A percentile compares a stretch with the other conserved stretches of the same genome.
phyloP scores from a whole-genome alignment of 2,888 invertebrate species.

The Brachyptera risi region DNA sequence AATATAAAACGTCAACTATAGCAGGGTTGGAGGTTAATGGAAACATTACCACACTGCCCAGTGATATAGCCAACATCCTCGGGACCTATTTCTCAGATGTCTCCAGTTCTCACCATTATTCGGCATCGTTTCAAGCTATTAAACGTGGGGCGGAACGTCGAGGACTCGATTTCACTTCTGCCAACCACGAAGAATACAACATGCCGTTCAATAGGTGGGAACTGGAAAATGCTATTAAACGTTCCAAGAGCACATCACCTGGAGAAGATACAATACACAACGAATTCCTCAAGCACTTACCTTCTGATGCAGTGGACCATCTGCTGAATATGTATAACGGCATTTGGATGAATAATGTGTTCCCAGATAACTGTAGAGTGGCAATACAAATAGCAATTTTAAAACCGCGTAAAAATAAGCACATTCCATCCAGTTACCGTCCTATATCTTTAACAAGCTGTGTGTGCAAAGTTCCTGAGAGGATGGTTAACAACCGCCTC shows the following conservation, averaged over 20 bases:
- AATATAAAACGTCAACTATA: not conserved
- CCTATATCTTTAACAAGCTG: slow-evolving; percentile 37
- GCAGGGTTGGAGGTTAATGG: not conserved
- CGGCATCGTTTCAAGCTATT: slow-evolving; percentile 1
- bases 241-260: slow-evolving; percentile 12
- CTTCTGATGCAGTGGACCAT: not conserved
- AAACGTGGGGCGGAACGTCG: not conserved
- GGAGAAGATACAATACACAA: slow-evolving; percentile 18
- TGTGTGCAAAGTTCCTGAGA: slow-evolving; percentile 36
- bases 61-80: not conserved
- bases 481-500: slow-evolving; percentile 34
- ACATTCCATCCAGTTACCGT: slow-evolving; percentile 27
- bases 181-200: slow-evolving; percentile 11
- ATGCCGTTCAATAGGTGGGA: not conserved
- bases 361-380: slow-evolving; percentile 11
- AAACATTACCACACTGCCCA: not conserved
- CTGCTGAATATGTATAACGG: slow-evolving; percentile 3
- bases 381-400: slow-evolving; percentile 4
- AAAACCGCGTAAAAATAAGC: not conserved
- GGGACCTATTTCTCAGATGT: not conserved
- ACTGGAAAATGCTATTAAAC: slow-evolving; percentile 1
- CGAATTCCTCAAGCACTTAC: not conserved
- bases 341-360: not conserved
- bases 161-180: slow-evolving; percentile 4
- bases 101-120: slow-evolving; percentile 11